Evolutionary conservation across 1,140 invertebrate genomes (phyloP), one percentile per base, ranked within the genome.

Genomic region (Caenorhabditis briggsae): DNA sequence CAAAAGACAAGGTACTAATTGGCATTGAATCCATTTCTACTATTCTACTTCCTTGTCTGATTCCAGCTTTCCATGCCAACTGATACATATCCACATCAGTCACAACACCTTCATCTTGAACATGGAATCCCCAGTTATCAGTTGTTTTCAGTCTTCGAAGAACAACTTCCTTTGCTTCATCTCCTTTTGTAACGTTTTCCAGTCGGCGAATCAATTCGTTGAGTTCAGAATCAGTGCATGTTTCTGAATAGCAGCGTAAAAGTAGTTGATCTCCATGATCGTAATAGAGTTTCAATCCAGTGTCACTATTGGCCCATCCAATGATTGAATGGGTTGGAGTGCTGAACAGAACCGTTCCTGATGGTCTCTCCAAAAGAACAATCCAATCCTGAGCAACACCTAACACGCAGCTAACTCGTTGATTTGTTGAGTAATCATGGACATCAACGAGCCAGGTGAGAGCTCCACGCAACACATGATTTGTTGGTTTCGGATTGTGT

Each of bases 41-140:
- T 82, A 98, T 94, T 50, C 97, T 94, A 41, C 96, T 96, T 18
- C 96, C 96, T 93, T 96, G 96, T 82, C 96, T 93, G 0, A 98
- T 94, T 33, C 97, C 97, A n/a, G 96, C 96, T 86, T 96, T 95
- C 94, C 95, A 96, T 12, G 97, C 97, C 87, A 95, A 94, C 5
- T 96, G 96, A 91, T 95, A 95, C 84, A 94, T 94, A 93, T 98
- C 97, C 0, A 98, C 97, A 91, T 97, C 96, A 2, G 96, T 97
- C 2, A 98, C 96, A 5, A 98, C 95, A 5, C 97, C 97, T 93
- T 98, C 97, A 16, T 96, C 96, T 91, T 98, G 96, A 33, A 98
- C 96, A 93, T 98, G 96, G 93, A 98, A 98, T 43, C 97, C 97
- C 53, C 98, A 94, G 91, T 97, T 96, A 55, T 96, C 95, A 59